Evolutionary conservation across 2,797 vertebrate genomes (phyloP), one percentile per base, ranked within the genome.

Genomic region (Thamnophis elegans): DNA sequence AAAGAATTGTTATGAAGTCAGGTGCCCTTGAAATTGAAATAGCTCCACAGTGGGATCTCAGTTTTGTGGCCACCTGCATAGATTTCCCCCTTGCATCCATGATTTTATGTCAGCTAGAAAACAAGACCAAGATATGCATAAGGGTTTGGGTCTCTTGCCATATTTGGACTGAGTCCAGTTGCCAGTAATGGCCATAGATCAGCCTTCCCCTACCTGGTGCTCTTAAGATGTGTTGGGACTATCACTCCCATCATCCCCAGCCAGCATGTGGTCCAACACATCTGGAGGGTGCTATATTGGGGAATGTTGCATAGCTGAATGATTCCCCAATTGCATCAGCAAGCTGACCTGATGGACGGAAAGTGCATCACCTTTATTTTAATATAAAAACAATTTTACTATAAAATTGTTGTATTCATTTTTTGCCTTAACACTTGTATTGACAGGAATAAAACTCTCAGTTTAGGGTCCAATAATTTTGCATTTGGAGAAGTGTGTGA

Each of bases 261-360:
- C 58, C 58, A 88, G 55, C 56, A 88, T 59, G 58, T 60, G 58
- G 87, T 62, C 56, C 58, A 47, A 26, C 22, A 62, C 54, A 62
- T 82, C 78, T 82, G 78, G 78, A 89, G 87, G 87, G 87, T 88
- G 87, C 56, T 88, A 60, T 89, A 88, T 82, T 82, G 78, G 78
- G 78, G 78, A 82, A 82, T 82, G 78, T 82, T 82, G 78, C 78
- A 82, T 82, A 82, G 78, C 36, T 58, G 60, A 28, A 36, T 87
- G 54, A 51, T 51, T 90, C 28, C 36, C 60, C 36, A 92, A 22
- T 56, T 56, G 25, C 10, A 25, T 78, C 53, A 58, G 25, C 53
- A 92, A 55, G 54, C 36, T 90, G 92, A 55, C 28, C 42, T 87
- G 58, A 62, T 16, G 59, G 28, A 32, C 25, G 16, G 9, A 32